These are phyloP conservation scores for Nomada ruficornis DNA, from an alignment of 2,888 invertebrate genomes.

Conservation along the genomic window DNA sequence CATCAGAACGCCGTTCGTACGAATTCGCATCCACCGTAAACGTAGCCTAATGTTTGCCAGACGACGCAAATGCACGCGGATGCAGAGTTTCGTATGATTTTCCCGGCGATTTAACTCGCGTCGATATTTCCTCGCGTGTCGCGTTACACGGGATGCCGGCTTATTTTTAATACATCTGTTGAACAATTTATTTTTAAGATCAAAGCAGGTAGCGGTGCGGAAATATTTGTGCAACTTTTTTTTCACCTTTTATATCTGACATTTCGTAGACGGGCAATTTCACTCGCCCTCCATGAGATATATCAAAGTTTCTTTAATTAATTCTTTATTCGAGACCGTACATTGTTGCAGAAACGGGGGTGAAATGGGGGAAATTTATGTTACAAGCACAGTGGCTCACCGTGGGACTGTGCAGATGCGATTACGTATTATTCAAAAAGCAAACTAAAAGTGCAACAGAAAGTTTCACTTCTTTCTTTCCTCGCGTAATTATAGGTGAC, in stretches of 20 bases:
- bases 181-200: not conserved
- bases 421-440: not conserved
- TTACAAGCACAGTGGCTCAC: not conserved
- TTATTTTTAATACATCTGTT: not conserved
- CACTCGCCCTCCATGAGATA: no score
- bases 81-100: slow-evolving; percentile 37
- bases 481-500: not conserved
- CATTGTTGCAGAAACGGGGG: not conserved
- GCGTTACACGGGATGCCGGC: not conserved
- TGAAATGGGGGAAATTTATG: not conserved
- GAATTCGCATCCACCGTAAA: no score
- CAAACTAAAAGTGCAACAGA: not conserved
- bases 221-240: not conserved
- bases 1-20: no score
- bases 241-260: not conserved
- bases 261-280: no score
- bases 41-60: not conserved
- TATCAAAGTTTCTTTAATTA: no score
- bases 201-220: not conserved
- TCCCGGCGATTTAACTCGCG: slow-evolving; percentile 48
- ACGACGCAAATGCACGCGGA: slow-evolving; percentile 20
- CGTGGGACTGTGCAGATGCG: not conserved
- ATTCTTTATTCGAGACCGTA: no score
- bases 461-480: not conserved
- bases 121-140: slow-evolving; percentile 8